Conservation (phyloP, 2,888 invertebrate genomes). For the Cactoblastis cactorum region DNA sequence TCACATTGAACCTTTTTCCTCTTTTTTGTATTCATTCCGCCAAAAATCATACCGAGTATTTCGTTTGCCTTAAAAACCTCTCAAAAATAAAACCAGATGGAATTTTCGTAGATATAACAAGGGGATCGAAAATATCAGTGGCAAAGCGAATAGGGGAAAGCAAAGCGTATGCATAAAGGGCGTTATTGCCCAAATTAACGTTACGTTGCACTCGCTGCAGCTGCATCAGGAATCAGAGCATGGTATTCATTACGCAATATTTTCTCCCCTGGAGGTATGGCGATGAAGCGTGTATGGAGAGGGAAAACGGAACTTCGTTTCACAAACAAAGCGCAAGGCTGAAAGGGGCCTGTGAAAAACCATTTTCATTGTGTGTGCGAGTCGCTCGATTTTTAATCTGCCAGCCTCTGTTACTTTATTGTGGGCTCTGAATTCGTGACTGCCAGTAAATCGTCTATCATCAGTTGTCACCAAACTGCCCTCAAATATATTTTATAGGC, state of each 20-base stretch:
- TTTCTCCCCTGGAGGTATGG: slow-evolving; percentile 55
- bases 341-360: slow-evolving; percentile 71
- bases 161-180: slow-evolving; percentile 15
- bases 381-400: slow-evolving; percentile 77
- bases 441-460: slow-evolving; percentile 40
- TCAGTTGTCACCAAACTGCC: not conserved
- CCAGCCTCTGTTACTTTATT: slow-evolving; percentile 67
- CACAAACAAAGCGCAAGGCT: slow-evolving; percentile 70
- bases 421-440: slow-evolving; percentile 54
- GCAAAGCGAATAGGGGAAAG: slow-evolving; percentile 3
- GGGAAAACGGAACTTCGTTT: slow-evolving; percentile 72
- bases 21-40: too few relatives aligned
- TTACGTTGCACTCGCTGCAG: slow-evolving; percentile 33
- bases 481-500: not conserved
- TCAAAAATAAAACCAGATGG: too few relatives aligned
- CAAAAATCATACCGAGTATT: too few relatives aligned
- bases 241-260: slow-evolving; percentile 66
- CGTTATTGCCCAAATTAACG: slow-evolving; percentile 45
- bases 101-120: not conserved
- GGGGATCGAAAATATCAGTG: slow-evolving; percentile 8
- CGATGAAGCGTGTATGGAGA: slow-evolving; percentile 64
- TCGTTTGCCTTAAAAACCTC: too few relatives aligned
- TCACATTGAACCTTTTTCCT: too few relatives aligned
- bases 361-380: slow-evolving; percentile 75
- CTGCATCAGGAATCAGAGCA: slow-evolving; percentile 41